These are phyloP conservation scores for Benitochromis conjunctus DNA, from an alignment of 2,113 vertebrate species.

Conservation along the genomic window DNA sequence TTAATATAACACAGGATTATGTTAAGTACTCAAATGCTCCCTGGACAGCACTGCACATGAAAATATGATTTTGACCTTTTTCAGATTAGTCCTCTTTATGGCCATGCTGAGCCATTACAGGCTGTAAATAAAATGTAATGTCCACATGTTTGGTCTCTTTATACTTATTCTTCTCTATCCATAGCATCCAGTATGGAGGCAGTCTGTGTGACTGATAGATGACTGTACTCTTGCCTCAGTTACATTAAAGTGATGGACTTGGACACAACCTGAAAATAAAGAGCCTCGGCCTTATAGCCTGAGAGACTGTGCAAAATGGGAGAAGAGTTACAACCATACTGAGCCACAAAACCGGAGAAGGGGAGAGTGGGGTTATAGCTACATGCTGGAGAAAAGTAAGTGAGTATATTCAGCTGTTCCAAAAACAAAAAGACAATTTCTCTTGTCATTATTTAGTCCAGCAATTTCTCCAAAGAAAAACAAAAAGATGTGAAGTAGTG, in stretches of 20 bases:
- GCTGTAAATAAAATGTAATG: background rate
- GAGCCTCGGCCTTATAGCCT: background rate
- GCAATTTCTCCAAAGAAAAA: background rate
- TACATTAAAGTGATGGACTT: constrained; percentile 57
- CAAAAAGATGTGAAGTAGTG: background rate
- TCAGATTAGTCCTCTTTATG: background rate
- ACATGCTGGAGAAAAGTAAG: background rate
- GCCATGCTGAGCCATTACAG: background rate
- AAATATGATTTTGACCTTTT: background rate
- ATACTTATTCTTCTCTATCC: background rate
- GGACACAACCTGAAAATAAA: constrained; percentile 18
- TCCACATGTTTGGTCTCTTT: background rate
- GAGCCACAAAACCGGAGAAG: background rate
- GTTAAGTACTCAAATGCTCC: background rate
- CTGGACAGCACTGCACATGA: background rate
- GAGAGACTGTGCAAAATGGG: background rate
- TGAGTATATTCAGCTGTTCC: background rate
- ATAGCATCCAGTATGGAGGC: background rate
- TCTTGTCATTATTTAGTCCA: background rate
- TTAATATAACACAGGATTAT: background rate
- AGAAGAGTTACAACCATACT: constrained; percentile 21
- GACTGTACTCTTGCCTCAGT: constrained; percentile 27
- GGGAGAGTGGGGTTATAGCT: background rate
- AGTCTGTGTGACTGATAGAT: constrained; percentile 27
- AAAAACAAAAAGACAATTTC: background rate